Evolutionary conservation across 2,888 invertebrate genomes (phyloP).

Genomic region (Priocnemis perturbator): DNA sequence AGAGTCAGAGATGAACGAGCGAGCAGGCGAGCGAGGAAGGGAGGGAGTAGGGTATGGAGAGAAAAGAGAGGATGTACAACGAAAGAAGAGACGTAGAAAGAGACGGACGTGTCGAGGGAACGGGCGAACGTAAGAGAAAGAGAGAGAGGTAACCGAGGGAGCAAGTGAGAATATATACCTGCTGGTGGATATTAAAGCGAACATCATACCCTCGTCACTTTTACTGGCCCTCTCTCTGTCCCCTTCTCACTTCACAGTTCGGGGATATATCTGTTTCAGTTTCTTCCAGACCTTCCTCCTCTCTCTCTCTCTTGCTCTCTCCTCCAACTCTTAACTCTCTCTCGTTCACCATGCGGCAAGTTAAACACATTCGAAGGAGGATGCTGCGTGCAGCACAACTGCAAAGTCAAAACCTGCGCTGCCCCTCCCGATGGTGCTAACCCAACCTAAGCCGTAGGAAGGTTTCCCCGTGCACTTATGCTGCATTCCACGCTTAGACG

Average conservation of each 20-base stretch:
- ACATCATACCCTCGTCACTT: constrained; percentile 75
- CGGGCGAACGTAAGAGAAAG: constrained; percentile 8
- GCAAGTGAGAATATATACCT: constrained; percentile 68
- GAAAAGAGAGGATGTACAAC: constrained; percentile 15
- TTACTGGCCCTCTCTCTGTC: constrained; percentile 61
- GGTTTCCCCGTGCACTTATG: constrained; percentile 45
- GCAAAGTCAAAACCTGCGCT: constrained; percentile 67
- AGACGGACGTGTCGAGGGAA: constrained; percentile 8
- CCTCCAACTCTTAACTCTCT: constrained; percentile 25
- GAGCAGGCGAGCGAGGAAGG: neutral
- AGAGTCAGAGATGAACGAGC: constrained; percentile 22
- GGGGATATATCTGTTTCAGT: constrained; percentile 31
- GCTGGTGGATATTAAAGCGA: constrained; percentile 74
- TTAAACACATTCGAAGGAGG: constrained; percentile 55
- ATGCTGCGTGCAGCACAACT: constrained; percentile 59
- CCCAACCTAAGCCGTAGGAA: constrained; percentile 42
- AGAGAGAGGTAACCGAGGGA: constrained; percentile 34
- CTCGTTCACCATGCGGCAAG: constrained; percentile 44
- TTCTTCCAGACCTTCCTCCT: constrained; percentile 28
- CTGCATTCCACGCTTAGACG: constrained; percentile 63
- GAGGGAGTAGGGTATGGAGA: constrained; percentile 4
- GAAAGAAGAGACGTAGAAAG: constrained; percentile 16
- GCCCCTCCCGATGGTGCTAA: constrained; percentile 37
- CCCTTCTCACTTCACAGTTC: constrained; percentile 38
- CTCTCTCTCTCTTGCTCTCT: constrained; percentile 24